phyloP scores from a whole-genome alignment of 1,140 invertebrate species.

The Araneus ventricosus region DNA sequence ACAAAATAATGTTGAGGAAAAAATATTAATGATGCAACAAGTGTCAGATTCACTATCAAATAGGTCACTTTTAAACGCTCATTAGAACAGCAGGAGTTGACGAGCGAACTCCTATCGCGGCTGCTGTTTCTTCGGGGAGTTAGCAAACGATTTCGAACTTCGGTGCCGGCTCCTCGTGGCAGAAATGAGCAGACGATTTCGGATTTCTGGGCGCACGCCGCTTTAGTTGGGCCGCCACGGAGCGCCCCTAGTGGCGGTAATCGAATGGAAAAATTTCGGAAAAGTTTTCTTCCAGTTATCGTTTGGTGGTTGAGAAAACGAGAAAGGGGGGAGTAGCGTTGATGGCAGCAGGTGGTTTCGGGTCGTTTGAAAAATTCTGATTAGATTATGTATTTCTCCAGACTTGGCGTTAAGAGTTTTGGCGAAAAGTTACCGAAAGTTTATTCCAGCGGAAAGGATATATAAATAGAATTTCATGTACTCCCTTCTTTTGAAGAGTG shows the following conservation, averaged over 20 bases:
- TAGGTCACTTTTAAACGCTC: conserved; percentile 22
- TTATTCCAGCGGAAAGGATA: background rate
- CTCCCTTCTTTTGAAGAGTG: background rate
- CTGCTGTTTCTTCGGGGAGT: background rate
- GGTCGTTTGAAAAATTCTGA: conserved; percentile 18
- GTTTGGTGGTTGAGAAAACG: background rate
- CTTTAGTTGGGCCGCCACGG: background rate
- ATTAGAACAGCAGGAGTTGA: background rate
- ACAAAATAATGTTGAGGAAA: background rate
- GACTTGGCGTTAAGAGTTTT: background rate
- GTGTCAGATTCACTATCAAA: conserved; percentile 16
- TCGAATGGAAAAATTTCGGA: conserved; percentile 17
- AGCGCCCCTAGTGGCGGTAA: conserved; percentile 18
- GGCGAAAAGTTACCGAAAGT: background rate
- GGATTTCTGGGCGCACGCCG: conserved; percentile 18
- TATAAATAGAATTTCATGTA: background rate
- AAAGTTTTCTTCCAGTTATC: background rate
- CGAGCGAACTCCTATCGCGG: background rate
- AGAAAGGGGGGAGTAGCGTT: background rate
- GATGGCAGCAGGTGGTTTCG: conserved; percentile 9
- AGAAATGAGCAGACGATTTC: conserved; percentile 30
- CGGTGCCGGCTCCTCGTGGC: conserved; percentile 12
- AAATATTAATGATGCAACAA: background rate
- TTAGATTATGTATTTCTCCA: background rate
- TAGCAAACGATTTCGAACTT: background rate